phyloP scores from a whole-genome alignment of 1,140 invertebrate genomes.

The Rhynchophorus ferrugineus region DNA sequence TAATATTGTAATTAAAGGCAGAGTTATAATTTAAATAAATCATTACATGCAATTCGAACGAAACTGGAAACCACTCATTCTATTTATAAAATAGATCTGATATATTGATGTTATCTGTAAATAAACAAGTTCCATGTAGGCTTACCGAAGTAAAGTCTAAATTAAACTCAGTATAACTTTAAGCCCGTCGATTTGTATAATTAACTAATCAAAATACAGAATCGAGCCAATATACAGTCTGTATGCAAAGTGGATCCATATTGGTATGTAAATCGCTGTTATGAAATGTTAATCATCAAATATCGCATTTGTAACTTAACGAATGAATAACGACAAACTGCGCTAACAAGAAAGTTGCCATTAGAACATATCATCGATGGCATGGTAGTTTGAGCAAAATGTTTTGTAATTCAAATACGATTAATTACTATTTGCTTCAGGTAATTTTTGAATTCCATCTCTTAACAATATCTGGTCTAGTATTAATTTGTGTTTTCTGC shows the following conservation, averaged over 20 bases:
- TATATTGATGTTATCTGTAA: too few species aligned
- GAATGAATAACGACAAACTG: background rate
- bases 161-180: background rate
- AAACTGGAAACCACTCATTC: too few species aligned
- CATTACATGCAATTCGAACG: too few species aligned
- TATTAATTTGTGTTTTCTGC: too few species aligned
- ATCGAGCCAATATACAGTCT: constrained; percentile 9
- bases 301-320: constrained; percentile 6
- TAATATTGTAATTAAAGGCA: too few species aligned
- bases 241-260: constrained; percentile 12
- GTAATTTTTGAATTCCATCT: too few species aligned
- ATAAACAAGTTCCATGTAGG: background rate
- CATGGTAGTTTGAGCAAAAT: too few species aligned
- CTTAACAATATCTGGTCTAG: too few species aligned
- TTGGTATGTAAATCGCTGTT: constrained; percentile 12
- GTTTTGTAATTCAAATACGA: too few species aligned
- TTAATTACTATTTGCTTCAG: too few species aligned
- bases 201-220: constrained; percentile 14
- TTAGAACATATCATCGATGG: background rate
- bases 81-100: too few species aligned
- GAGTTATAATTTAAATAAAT: too few species aligned
- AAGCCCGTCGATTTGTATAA: constrained; percentile 5
- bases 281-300: constrained; percentile 13
- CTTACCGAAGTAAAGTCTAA: background rate
- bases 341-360: background rate